Evolutionary conservation across 2,797 vertebrate genomes (phyloP).

Genomic region (Heliangelus exortis): DNA sequence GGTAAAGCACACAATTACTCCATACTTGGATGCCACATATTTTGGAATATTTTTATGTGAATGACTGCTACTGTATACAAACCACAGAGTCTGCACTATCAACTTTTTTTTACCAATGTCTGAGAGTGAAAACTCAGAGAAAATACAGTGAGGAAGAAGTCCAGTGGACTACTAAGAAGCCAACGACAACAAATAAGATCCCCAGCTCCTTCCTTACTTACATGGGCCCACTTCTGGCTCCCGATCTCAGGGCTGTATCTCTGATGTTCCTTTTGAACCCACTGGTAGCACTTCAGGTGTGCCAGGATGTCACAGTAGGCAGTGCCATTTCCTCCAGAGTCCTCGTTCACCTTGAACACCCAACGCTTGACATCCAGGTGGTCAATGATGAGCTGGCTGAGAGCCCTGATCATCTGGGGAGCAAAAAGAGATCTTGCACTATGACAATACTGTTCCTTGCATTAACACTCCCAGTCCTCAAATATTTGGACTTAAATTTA

Average conservation of each 20-base stretch:
- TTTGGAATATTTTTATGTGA: not conserved
- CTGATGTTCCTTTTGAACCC: conserved; percentile 76
- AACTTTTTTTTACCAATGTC: not conserved
- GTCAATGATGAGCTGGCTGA: conserved; percentile 82
- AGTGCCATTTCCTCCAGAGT: conserved; percentile 79
- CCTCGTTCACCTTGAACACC: conserved; percentile 88
- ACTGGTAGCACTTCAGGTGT: conserved; percentile 79
- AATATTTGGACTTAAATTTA: accelerated
- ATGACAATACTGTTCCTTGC: accelerated
- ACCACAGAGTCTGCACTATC: not conserved
- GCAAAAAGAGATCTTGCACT: not conserved
- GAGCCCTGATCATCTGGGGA: conserved; percentile 81
- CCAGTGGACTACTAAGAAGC: accelerated
- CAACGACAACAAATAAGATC: accelerated
- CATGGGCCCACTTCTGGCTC: conserved; percentile 80
- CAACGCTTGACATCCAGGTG: conserved; percentile 84
- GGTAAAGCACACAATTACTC: not conserved
- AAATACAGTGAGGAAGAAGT: not conserved
- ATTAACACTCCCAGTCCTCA: not conserved
- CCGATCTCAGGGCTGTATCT: conserved; percentile 70
- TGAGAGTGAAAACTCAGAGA: not conserved
- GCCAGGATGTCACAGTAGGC: conserved; percentile 83
- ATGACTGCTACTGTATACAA: not conserved
- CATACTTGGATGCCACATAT: not conserved
- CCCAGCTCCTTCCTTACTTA: conserved; percentile 62